A percentile compares a stretch with the other conserved stretches of the same genome.
These are phyloP conservation scores for Parnassius orleans DNA, from an alignment of 2,888 invertebrate species.

Conservation along the genomic window DNA sequence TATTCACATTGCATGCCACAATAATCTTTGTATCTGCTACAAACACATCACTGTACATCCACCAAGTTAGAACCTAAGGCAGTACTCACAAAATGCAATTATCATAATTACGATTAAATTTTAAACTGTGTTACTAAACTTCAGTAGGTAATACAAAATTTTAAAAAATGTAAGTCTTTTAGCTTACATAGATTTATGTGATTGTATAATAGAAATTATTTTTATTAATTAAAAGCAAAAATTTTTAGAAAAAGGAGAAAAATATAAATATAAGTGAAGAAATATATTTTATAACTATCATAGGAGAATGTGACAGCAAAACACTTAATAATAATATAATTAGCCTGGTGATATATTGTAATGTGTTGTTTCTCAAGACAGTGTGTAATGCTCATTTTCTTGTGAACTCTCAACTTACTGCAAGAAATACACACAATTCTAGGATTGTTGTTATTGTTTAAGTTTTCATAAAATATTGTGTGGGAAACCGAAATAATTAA, in stretches of 20 bases:
- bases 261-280: too few relatives aligned
- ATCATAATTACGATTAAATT: background rate
- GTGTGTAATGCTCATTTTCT: conserved; percentile 24
- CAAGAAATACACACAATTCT: conserved; percentile 17
- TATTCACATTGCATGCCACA: conserved; percentile 21
- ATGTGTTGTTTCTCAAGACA: conserved; percentile 23
- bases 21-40: conserved; percentile 24
- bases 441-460: conserved; percentile 16
- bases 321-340: conserved; percentile 7
- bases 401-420: conserved; percentile 20
- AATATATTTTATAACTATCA: too few relatives aligned
- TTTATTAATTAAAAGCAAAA: too few relatives aligned
- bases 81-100: conserved; percentile 10
- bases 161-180: too few relatives aligned
- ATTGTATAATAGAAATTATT: too few relatives aligned
- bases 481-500: conserved; percentile 2
- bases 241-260: too few relatives aligned
- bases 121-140: too few relatives aligned
- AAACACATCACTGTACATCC: conserved; percentile 24
- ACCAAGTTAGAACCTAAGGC: conserved; percentile 18
- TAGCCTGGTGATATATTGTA: conserved; percentile 22
- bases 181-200: too few relatives aligned
- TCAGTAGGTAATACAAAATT: too few relatives aligned
- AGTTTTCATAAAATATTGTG: conserved; percentile 14
- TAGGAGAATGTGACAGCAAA: too few relatives aligned